Conservation (phyloP, 2,797 vertebrate species). For the Diplodus sargus region DNA sequence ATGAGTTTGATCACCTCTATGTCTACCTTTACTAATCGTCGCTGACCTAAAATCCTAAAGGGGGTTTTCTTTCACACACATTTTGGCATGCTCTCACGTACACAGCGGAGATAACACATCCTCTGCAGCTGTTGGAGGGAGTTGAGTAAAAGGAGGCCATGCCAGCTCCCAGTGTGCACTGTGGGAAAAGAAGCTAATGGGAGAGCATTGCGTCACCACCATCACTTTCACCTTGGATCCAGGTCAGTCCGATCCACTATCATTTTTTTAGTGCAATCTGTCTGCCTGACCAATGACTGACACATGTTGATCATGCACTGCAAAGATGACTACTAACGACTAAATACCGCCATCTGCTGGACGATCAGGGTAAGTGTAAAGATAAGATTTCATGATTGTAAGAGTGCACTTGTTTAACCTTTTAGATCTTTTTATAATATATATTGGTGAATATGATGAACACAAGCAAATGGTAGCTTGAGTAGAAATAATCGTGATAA, state of each 20-base stretch:
- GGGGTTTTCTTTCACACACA: slow-evolving; percentile 10
- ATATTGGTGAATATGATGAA: rapidly evolving
- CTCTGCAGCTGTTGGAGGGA: slow-evolving; percentile 66
- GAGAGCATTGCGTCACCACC: slow-evolving; percentile 37
- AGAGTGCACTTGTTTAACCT: neutral
- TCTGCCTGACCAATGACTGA: slow-evolving; percentile 16
- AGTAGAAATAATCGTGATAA: neutral
- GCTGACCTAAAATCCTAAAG: neutral
- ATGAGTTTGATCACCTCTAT: neutral
- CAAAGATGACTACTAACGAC: neutral
- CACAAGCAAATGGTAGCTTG: neutral
- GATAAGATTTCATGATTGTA: too few species aligned
- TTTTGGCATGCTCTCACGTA: slow-evolving; percentile 7
- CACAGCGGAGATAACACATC: slow-evolving; percentile 31
- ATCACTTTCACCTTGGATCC: slow-evolving; percentile 40
- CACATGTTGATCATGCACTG: neutral
- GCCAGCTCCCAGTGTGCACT: slow-evolving; percentile 48
- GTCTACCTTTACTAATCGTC: neutral
- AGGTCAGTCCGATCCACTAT: slow-evolving; percentile 26
- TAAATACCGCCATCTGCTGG: slow-evolving; percentile 62
- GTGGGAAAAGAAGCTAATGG: slow-evolving; percentile 49
- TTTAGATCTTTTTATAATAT: neutral
- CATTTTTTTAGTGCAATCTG: slow-evolving; percentile 21
- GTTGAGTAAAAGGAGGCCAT: slow-evolving; percentile 38
- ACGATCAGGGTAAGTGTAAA: slow-evolving; percentile 16